These are phyloP conservation scores for Acomys russatus DNA, from an alignment of 2,797 vertebrate genomes.

Conservation along the genomic window DNA sequence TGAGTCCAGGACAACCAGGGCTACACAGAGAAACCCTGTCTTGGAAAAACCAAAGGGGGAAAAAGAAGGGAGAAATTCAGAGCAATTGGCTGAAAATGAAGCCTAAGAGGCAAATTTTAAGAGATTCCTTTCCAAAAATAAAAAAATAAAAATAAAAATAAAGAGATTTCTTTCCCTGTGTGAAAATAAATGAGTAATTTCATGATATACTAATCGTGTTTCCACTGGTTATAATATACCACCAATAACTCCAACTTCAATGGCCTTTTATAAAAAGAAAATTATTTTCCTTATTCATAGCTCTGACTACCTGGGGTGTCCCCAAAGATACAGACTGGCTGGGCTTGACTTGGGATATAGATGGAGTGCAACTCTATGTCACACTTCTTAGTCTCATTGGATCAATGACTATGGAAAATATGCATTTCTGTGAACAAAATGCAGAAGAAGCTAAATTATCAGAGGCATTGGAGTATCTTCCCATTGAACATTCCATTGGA, in stretches of 20 bases:
- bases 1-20: too few relatives aligned
- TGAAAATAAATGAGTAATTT: not conserved
- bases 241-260: constrained; percentile 48
- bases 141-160: not conserved
- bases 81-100: constrained; percentile 44
- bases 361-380: not conserved
- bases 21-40: too few relatives aligned
- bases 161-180: not conserved
- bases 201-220: constrained; percentile 1
- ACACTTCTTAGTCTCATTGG: not conserved
- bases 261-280: not conserved
- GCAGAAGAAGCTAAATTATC: constrained; percentile 44
- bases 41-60: too few relatives aligned
- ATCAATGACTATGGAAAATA: not conserved
- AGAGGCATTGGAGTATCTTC: not conserved
- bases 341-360: not conserved
- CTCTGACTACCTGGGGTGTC: not conserved
- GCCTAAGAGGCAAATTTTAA: not conserved
- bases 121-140: constrained; percentile 2
- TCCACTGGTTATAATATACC: constrained; percentile 31
- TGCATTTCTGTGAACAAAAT: not conserved
- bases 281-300: constrained; percentile 17
- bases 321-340: not conserved
- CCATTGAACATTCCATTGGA: not conserved
- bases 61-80: not conserved